These are phyloP conservation scores for Capitella teleta DNA, from an alignment of 1,140 invertebrate genomes.

Conservation along the genomic window DNA sequence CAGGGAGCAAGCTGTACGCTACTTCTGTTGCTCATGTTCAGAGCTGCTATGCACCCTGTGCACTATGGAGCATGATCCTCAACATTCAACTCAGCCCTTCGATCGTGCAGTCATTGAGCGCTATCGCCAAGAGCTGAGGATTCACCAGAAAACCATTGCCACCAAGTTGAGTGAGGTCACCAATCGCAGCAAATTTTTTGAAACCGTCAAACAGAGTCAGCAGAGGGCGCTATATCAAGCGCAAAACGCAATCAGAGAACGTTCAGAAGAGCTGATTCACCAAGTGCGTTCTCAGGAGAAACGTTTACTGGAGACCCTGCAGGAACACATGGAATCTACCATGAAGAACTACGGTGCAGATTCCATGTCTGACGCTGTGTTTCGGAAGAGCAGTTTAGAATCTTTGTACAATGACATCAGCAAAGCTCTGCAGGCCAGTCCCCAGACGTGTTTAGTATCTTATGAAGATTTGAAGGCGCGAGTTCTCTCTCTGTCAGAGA, in stretches of 20 bases:
- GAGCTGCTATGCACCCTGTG: conserved; percentile 12
- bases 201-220: conserved; percentile 11
- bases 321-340: conserved; percentile 6
- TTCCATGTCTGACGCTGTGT: conserved; percentile 4
- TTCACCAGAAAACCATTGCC: neutral
- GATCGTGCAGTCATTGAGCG: conserved; percentile 9
- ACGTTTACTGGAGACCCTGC: conserved; percentile 2
- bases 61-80: conserved; percentile 10
- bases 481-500: neutral
- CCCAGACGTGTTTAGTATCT: conserved; percentile 7
- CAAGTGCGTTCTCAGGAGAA: conserved; percentile 9
- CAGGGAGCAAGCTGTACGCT: conserved; percentile 9
- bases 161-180: conserved; percentile 8
- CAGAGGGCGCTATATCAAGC: conserved; percentile 2
- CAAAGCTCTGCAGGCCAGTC: conserved; percentile 3
- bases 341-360: conserved; percentile 9
- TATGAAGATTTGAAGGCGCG: conserved; percentile 4
- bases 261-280: conserved; percentile 2
- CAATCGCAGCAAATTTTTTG: conserved; percentile 5
- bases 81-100: conserved; percentile 5
- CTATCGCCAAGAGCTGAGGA: conserved; percentile 4
- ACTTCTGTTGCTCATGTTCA: conserved; percentile 8
- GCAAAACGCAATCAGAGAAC: conserved; percentile 1
- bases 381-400: conserved; percentile 3
- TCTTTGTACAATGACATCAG: conserved; percentile 1